These are phyloP conservation scores for Scaptomyza cyrtandrae DNA, from an alignment of 2,888 invertebrate species.

Conservation along the genomic window DNA sequence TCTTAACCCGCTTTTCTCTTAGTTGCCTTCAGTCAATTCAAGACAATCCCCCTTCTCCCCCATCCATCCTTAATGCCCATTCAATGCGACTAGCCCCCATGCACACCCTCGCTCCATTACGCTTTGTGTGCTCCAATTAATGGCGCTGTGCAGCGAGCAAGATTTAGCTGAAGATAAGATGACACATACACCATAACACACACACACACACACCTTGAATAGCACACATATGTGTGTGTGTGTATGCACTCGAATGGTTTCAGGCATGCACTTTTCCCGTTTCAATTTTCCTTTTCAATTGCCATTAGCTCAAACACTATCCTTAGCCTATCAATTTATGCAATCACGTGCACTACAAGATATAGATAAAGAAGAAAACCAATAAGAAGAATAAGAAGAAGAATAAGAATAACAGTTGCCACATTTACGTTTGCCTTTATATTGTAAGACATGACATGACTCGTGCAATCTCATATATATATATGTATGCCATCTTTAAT, in stretches of 20 bases:
- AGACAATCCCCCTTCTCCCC: background rate
- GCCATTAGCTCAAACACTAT: constrained; percentile 12
- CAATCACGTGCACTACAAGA: constrained; percentile 1
- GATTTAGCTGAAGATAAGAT: constrained; percentile 50
- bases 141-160: constrained; percentile 38
- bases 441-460: background rate
- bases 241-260: constrained; percentile 11
- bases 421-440: background rate
- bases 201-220: background rate
- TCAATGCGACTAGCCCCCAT: constrained; percentile 12
- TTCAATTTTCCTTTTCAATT: constrained; percentile 44
- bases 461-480: background rate
- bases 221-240: constrained; percentile 7
- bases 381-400: no score
- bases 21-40: constrained; percentile 1
- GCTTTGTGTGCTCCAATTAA: constrained; percentile 71
- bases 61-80: background rate
- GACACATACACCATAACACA: constrained; percentile 27
- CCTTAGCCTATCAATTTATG: constrained; percentile 1
- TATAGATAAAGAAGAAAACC: background rate
- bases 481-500: background rate
- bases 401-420: background rate
- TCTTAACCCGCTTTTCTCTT: constrained; percentile 28
- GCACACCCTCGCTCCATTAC: constrained; percentile 2
- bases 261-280: constrained; percentile 18